Conservation (phyloP, 2,888 invertebrate species). For the Galeopsomyia nigrocyanea region DNA sequence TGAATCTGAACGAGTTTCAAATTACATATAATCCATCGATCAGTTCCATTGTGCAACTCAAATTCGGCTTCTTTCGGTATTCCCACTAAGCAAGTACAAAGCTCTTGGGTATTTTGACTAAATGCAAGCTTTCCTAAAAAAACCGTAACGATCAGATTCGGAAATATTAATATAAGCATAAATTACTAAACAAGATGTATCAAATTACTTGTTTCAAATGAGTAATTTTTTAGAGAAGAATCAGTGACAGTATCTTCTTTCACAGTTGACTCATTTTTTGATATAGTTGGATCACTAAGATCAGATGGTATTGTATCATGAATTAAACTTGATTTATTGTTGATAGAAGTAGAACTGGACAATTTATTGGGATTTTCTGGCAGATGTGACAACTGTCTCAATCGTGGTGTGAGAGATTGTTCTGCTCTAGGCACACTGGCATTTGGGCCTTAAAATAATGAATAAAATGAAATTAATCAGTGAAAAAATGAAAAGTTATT, state of each 20-base stretch:
- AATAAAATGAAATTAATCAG: constrained; percentile 9
- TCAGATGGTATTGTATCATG: constrained; percentile 34
- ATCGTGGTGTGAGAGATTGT: constrained; percentile 9
- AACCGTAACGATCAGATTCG: not conserved
- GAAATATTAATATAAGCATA: not conserved
- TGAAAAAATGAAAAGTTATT: not conserved
- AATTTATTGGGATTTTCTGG: constrained; percentile 23
- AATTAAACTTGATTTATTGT: constrained; percentile 42
- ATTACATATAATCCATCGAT: constrained; percentile 61
- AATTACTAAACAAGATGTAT: not conserved
- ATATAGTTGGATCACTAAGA: constrained; percentile 24
- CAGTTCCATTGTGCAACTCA: constrained; percentile 61
- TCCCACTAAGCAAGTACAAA: constrained; percentile 62
- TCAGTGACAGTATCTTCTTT: constrained; percentile 38
- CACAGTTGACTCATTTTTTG: constrained; percentile 28
- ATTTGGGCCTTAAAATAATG: constrained; percentile 24
- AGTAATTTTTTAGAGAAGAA: constrained; percentile 38
- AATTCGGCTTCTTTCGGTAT: constrained; percentile 59
- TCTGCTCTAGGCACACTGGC: constrained; percentile 42
- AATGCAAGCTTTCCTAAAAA: constrained; percentile 55
- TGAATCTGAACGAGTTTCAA: constrained; percentile 58
- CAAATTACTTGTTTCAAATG: constrained; percentile 39
- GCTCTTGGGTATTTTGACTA: constrained; percentile 59
- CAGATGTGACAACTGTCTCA: constrained; percentile 31
- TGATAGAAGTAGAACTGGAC: constrained; percentile 18